Percentiles rank a stretch among this genome's conserved stretches.
phyloP scores from a whole-genome alignment of 2,797 vertebrate genomes.

The Lemur catta region DNA sequence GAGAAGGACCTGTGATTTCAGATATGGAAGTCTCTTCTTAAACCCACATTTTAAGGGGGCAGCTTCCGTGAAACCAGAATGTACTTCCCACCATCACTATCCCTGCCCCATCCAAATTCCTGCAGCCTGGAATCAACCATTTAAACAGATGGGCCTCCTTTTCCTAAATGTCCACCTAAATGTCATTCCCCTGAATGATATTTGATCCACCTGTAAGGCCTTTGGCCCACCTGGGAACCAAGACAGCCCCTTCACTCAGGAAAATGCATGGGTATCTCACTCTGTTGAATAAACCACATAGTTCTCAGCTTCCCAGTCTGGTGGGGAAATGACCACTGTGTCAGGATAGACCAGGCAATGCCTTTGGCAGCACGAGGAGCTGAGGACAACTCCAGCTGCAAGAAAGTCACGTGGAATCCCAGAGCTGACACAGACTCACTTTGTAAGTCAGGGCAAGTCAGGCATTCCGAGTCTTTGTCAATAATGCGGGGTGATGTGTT shows the following conservation, averaged over 20 bases:
- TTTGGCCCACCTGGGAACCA: neutral
- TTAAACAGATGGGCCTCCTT: neutral
- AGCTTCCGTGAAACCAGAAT: neutral
- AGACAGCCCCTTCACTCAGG: neutral
- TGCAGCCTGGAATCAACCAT: neutral
- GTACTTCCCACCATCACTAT: neutral
- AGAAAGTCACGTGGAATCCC: neutral
- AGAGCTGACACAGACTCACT: neutral
- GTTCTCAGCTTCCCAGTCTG: neutral
- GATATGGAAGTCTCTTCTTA: neutral
- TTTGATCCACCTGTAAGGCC: neutral
- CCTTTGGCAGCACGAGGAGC: neutral
- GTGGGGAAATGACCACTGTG: neutral
- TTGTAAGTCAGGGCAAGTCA: neutral
- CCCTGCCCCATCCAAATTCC: neutral
- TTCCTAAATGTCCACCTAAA: neutral
- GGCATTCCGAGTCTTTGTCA: neutral
- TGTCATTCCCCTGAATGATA: neutral
- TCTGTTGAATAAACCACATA: neutral
- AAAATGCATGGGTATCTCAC: neutral
- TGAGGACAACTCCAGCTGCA: neutral
- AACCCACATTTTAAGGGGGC: neutral
- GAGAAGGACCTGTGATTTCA: neutral
- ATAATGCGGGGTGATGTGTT: neutral
- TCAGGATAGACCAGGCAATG: neutral